Base-by-base conservation (phyloP, 1,140 invertebrate species). In the Listronotus bonariensis region DNA sequence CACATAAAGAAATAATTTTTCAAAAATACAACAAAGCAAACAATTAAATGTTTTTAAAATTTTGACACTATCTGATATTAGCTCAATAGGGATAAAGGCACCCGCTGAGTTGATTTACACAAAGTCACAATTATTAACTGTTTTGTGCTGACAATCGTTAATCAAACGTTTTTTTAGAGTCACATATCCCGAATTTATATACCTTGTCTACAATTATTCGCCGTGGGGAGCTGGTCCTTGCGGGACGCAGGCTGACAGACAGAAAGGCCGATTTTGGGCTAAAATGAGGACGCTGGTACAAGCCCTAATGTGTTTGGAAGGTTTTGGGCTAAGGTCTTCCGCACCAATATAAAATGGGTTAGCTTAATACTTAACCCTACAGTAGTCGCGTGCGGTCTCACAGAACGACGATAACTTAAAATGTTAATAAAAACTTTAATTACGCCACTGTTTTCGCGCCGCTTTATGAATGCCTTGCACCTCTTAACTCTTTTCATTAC, bases 91-190 rank as follows among this genome's bases (percentile, higher is more conserved):
- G 10, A 55, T 34, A 55, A 55, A 55, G 53, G 15, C 5, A 4
- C 55, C 55, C 41, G 55, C 31, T 1, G 55, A 12, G 41, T 32
- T 58, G 43, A 58, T 58, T 58, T 58, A 58, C 55, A 58, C 55
- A 45, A 34, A 58, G 55, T 58, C 55, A 58, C 55, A 58, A 58
- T 58, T 58, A 58, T 58, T 58, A 41, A 58, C 55, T 58, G 55
- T 58, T 58, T 58, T 31, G 20, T 40, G 14, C 31, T 46, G 55
- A 58, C 55, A 58, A 36, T 58, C 55, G 55, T 58, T 58, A 58
- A 58, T 58, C 55, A 58, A 58, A 58, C 6, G 26, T 58, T 45
- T 58, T 56, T 58, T 40, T 41, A 34, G 14, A 15, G 42, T 32
- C 55, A 11, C 55, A 58, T 32, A 45, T 26, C 55, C 31, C 31